These are phyloP conservation scores for Eilema griseolum DNA, from an alignment of 2,888 invertebrate species.

Conservation along the genomic window DNA sequence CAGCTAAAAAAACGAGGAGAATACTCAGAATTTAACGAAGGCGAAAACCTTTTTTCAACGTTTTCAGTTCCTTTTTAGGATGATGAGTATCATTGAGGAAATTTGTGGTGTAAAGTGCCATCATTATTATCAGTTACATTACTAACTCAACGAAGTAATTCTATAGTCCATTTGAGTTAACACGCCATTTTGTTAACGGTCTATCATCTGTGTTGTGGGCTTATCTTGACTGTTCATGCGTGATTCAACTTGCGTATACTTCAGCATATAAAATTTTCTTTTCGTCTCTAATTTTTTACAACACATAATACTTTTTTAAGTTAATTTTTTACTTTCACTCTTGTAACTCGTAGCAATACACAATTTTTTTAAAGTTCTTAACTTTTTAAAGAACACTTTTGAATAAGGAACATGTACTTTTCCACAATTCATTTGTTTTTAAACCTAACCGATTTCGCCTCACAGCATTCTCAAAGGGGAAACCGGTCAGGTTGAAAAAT, in stretches of 20 bases:
- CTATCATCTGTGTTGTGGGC: neutral
- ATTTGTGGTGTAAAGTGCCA: neutral
- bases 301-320: neutral
- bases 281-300: neutral
- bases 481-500: too few relatives aligned
- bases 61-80: neutral
- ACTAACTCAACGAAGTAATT: neutral
- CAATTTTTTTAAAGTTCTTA: too few relatives aligned
- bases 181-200: neutral
- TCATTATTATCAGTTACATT: neutral
- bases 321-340: too few relatives aligned
- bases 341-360: too few relatives aligned
- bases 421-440: too few relatives aligned
- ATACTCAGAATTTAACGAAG: neutral
- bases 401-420: too few relatives aligned
- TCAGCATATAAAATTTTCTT: neutral
- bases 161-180: neutral
- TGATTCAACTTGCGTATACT: neutral
- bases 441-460: too few relatives aligned
- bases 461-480: too few relatives aligned
- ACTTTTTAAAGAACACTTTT: too few relatives aligned
- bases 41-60: neutral
- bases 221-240: neutral
- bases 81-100: neutral
- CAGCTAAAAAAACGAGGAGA: too few relatives aligned